Percentiles rank a stretch among this genome's conserved stretches.
These are phyloP conservation scores for Diadegma fenestrale DNA, from an alignment of 2,888 invertebrate species.

Conservation along the genomic window DNA sequence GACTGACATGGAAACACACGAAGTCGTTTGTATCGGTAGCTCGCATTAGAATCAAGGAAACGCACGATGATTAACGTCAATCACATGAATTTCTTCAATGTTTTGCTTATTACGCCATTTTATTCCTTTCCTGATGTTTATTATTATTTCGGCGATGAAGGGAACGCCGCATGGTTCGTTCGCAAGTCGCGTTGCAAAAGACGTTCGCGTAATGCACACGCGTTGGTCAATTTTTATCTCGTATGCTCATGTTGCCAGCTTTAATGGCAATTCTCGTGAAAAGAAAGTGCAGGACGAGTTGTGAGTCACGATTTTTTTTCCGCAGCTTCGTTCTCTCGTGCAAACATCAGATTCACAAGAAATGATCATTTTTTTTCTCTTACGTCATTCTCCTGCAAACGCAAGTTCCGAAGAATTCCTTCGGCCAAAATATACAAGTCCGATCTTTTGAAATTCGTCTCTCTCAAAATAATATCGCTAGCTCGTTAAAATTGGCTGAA, in stretches of 20 bases:
- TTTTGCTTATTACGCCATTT: constrained; percentile 12
- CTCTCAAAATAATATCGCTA: not conserved
- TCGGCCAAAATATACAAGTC: not conserved
- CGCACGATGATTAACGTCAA: constrained; percentile 21
- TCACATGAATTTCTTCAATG: constrained; percentile 14
- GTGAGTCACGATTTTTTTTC: constrained; percentile 63
- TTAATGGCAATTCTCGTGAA: constrained; percentile 63
- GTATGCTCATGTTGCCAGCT: constrained; percentile 30
- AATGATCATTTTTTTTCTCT: constrained; percentile 31
- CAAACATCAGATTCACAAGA: constrained; percentile 26
- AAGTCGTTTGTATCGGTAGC: not conserved
- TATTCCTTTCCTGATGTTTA: not conserved
- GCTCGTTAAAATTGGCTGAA: not conserved
- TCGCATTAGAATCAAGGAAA: constrained; percentile 3
- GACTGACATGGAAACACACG: not conserved
- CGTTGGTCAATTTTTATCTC: constrained; percentile 47
- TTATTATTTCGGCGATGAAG: constrained; percentile 28
- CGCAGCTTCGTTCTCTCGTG: constrained; percentile 26
- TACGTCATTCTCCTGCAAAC: constrained; percentile 26
- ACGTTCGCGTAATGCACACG: constrained; percentile 13
- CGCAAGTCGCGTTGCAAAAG: constrained; percentile 43
- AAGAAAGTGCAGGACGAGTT: constrained; percentile 61
- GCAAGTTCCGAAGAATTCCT: not conserved
- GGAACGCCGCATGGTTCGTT: constrained; percentile 33
- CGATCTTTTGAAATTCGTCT: not conserved